Evolutionary conservation across 2,888 invertebrate genomes (phyloP), one percentile per base, ranked within the genome.

Genomic region (Crematogaster levior): DNA sequence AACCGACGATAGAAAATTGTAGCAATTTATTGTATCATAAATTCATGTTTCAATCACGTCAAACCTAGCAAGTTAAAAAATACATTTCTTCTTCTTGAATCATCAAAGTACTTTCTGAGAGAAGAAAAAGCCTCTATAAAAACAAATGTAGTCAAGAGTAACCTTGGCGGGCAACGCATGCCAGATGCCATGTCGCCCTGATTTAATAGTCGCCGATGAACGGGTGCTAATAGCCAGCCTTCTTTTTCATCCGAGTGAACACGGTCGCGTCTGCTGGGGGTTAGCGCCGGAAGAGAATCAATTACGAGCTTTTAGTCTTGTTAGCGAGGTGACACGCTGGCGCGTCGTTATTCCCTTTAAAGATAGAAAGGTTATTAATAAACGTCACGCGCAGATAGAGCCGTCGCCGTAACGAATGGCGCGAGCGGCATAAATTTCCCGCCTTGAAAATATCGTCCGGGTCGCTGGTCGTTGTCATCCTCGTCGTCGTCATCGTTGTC

Each of bases 231-330:
- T 89, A 89, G 89, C 73, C 86, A 73, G 85, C 70, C 75, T 82
- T 81, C 87, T 89, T 89, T 89, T 86, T 87, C 86, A 81, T 77
- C 82, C 66, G 40, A 58, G 27, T 43, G 77, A 77, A 77, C 68
- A 77, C 56, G 77, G 66, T 48, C 72, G 48, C 63, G 74, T 73
- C 84, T 77, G 77, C 84, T 58, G 70, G 70, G n/a, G 53, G 65
- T 66, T 82, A 79, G 66, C 88, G 82, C 82, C 89, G 89, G 89
- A 89, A 86, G 89, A 85, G 89, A 89, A 89, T 89, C 89, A 89
- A 89, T 89, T 89, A 89, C 89, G 87, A 89, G 89, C 89, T 89
- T 89, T 89, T 89, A 89, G 89, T 87, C 89, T 89, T 89, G 86
- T 89, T 89, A 89, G 89, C 89, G 84, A 74, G 81, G 60, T 82